These are phyloP conservation scores for Bryconaethiops microstoma DNA, from an alignment of 2,797 vertebrate species.

Conservation along the genomic window DNA sequence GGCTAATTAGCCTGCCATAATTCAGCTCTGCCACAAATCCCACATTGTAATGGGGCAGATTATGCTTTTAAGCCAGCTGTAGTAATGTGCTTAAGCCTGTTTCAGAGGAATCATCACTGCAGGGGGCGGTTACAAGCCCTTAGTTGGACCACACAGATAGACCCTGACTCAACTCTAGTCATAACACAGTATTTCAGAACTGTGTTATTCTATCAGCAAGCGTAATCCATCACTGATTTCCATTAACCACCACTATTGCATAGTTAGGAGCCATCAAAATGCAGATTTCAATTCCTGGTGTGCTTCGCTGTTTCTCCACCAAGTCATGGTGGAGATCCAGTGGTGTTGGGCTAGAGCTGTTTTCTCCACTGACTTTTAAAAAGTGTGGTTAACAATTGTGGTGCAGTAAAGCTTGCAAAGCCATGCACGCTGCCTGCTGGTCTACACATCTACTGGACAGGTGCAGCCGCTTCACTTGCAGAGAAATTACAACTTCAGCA, in stretches of 20 bases:
- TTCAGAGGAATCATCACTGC: constrained; percentile 25
- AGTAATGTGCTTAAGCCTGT: constrained; percentile 22
- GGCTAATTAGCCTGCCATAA: constrained; percentile 46
- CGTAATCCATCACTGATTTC: no score
- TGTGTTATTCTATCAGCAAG: no score
- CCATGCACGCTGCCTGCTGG: background rate
- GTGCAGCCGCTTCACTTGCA: background rate
- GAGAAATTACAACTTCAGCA: background rate
- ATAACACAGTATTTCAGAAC: no score
- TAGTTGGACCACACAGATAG: constrained; percentile 1
- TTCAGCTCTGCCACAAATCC: constrained; percentile 5
- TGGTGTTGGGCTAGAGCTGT: background rate
- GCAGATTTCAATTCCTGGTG: background rate
- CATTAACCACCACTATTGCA: no score
- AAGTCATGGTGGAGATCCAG: background rate
- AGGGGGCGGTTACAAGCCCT: background rate
- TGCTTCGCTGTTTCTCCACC: no score
- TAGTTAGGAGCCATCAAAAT: no score
- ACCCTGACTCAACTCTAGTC: constrained; percentile 14
- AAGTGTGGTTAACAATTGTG: background rate
- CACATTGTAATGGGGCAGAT: constrained; percentile 14
- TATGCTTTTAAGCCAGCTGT: constrained; percentile 10
- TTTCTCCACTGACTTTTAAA: background rate
- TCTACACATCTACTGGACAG: background rate
- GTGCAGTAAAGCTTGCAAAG: background rate